A percentile compares a stretch with the other conserved stretches of the same genome.
These are phyloP conservation scores for Pyrocephalus nanus DNA, from an alignment of 2,797 vertebrate genomes.

Conservation along the genomic window DNA sequence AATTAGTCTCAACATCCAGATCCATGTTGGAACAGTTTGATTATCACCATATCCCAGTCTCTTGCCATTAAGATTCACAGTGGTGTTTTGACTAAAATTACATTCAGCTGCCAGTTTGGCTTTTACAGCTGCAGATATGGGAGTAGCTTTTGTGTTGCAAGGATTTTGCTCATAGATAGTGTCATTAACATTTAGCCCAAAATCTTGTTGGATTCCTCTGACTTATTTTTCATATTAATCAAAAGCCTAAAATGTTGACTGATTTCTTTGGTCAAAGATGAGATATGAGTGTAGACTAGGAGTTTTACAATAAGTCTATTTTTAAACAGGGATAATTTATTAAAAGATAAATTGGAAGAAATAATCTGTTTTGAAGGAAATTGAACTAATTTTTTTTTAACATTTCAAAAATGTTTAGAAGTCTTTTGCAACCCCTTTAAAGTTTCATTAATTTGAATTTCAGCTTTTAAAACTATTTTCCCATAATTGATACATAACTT, in stretches of 20 bases:
- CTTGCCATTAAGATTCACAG: background rate
- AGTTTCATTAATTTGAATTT: background rate
- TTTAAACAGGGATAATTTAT: background rate
- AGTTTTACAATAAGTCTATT: background rate
- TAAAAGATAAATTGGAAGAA: background rate
- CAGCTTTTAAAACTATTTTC: background rate
- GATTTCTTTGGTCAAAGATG: background rate
- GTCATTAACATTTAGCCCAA: background rate
- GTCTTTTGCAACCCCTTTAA: background rate
- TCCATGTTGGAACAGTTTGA: background rate
- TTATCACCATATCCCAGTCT: background rate
- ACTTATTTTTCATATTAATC: background rate
- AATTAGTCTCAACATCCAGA: background rate
- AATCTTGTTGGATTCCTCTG: background rate
- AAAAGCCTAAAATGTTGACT: background rate
- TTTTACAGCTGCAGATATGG: background rate
- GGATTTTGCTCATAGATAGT: background rate
- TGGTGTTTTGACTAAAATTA: background rate
- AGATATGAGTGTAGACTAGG: background rate
- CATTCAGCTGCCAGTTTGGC: background rate
- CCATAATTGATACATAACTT: background rate
- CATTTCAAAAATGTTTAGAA: background rate
- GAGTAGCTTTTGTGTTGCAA: background rate
- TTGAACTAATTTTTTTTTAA: background rate
- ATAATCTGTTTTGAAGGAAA: background rate